Conservation (phyloP, 2,888 invertebrate genomes). For the Thymelicus acteon region DNA sequence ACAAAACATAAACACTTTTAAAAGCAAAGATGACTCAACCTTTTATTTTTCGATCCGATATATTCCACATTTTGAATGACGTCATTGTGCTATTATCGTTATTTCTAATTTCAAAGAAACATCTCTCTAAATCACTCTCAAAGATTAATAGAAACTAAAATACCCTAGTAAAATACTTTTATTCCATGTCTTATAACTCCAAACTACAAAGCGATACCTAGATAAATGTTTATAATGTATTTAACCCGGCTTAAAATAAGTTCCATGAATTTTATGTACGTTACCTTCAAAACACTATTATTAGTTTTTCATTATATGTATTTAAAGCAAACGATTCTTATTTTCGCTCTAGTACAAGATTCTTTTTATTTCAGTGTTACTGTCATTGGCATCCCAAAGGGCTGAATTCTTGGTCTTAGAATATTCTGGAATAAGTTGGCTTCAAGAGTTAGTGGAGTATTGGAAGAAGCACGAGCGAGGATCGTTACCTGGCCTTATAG, state of each 20-base stretch:
- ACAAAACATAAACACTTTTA: too few species aligned
- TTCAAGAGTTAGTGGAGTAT: conserved; percentile 88
- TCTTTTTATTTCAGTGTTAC: conserved; percentile 86
- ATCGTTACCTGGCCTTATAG: conserved; percentile 91
- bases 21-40: too few species aligned
- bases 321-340: neutral
- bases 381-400: conserved; percentile 97
- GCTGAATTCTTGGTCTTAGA: conserved; percentile 93
- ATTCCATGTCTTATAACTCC: neutral
- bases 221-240: neutral
- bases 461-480: conserved; percentile 93
- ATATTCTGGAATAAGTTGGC: conserved; percentile 91
- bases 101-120: too few species aligned
- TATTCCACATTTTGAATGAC: too few species aligned
- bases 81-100: too few species aligned
- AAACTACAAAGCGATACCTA: neutral
- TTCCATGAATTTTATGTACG: neutral
- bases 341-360: neutral
- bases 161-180: neutral
- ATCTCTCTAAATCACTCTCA: too few species aligned
- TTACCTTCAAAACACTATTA: neutral
- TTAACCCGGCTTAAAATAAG: neutral
- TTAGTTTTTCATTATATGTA: neutral
- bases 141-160: neutral
- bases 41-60: too few species aligned